A percentile compares a stretch with the other conserved stretches of the same genome.
phyloP scores from a whole-genome alignment of 1,140 invertebrate species.

The Orius laevigatus region DNA sequence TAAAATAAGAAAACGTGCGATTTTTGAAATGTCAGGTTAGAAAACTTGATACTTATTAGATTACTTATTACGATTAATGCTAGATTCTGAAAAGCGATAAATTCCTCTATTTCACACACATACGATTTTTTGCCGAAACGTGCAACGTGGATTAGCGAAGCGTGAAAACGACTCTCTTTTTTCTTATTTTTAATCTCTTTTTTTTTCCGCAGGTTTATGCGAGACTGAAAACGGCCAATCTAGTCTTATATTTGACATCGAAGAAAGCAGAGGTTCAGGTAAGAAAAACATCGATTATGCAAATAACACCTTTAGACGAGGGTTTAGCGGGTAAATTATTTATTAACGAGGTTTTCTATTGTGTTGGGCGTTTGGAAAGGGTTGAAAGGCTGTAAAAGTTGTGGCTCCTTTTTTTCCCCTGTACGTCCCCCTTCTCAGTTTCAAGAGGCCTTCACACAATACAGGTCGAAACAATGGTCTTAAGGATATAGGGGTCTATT shows the following conservation, averaged over 20 bases:
- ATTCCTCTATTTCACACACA: no score
- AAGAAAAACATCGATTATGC: conserved; percentile 31
- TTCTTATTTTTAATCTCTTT: background rate
- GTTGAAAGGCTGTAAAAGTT: background rate
- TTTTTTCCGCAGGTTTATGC: conserved; percentile 48
- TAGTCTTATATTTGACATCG: conserved; percentile 76
- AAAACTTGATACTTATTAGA: no score
- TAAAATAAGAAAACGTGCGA: no score
- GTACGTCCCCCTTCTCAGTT: background rate
- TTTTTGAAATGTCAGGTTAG: no score
- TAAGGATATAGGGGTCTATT: background rate
- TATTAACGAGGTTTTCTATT: background rate
- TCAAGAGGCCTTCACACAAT: background rate
- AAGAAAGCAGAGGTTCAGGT: conserved; percentile 72
- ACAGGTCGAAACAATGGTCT: background rate
- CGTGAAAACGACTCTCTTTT: no score
- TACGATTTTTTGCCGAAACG: no score
- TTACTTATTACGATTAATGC: no score
- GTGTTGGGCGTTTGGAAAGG: conserved; percentile 1
- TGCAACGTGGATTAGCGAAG: no score
- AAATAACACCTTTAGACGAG: background rate
- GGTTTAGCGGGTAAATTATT: background rate
- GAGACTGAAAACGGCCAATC: conserved; percentile 69
- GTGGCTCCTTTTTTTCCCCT: background rate
- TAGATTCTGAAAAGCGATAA: no score